Evolutionary conservation across 2,797 vertebrate species (phyloP), one percentile per base, ranked within the genome.

Genomic region (Eulemur mongoz): DNA sequence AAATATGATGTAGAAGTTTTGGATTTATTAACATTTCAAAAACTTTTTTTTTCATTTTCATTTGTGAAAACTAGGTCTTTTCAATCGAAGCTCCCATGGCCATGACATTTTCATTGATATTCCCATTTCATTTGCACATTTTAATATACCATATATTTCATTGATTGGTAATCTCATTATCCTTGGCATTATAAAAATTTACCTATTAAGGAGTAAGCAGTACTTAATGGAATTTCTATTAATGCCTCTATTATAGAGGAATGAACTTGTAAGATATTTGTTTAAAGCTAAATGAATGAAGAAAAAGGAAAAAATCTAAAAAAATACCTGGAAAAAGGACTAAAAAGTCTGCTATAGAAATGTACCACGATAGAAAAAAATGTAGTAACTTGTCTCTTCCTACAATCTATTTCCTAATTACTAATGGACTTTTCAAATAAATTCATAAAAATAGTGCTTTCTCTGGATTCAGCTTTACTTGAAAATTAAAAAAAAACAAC

Each of bases 151-250:
- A 11, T 63, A 45, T 93, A 97, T 84, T 86, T 96, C 12, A 83
- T 80, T 98, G 96, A 96, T 43, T 97, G 94, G 76, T 91, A 97
- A 92, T 97, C 85, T 98, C 91, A 98, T 98, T 98, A 98, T 84
- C 87, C 17, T 27, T 97, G 92, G 91, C 92, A 97, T 97, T 98
- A 97, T 95, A 97, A 98, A 98, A 96, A 82, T 35, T 93, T 96
- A 89, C 50, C 78, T 97, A 85, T 97, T 97, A 92, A 97, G 98
- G 85, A 95, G 54, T 84, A 97, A 97, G 65, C 87, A 96, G 12
- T 85, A 91, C 92, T 98, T 98, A 97, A 96, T 91, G 59, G 63
- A 97, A 89, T 92, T 95, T 69, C 80, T 84, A 92, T 96, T 96
- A 98, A 96, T 98, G 88, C 25, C 2, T 94, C 61, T 94, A 12